These are phyloP conservation scores for Platycheirus albimanus DNA, from an alignment of 2,888 invertebrate species.

Conservation along the genomic window DNA sequence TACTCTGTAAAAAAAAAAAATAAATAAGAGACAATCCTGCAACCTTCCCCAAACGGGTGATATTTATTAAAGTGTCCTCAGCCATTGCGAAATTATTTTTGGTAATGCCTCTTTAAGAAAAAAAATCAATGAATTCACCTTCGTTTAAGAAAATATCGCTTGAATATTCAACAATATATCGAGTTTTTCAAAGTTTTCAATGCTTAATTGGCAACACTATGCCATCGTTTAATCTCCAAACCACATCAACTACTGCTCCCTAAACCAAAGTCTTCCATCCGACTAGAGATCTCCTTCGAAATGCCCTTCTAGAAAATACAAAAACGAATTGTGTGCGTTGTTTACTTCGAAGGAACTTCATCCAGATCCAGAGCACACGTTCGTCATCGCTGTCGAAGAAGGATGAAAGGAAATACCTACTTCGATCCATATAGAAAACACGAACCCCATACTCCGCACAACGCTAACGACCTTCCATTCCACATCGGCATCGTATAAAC, in stretches of 20 bases:
- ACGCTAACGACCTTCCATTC: neutral
- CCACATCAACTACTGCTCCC: slow-evolving; percentile 35
- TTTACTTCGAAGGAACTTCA: slow-evolving; percentile 61
- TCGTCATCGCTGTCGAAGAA: slow-evolving; percentile 33
- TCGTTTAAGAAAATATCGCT: too few relatives aligned
- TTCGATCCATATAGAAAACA: slow-evolving; percentile 45
- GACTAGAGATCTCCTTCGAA: slow-evolving; percentile 42
- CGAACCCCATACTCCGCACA: slow-evolving; percentile 7
- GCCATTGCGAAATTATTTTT: too few relatives aligned
- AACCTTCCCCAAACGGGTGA: too few relatives aligned
- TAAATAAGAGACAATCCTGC: too few relatives aligned
- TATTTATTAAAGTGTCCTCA: too few relatives aligned
- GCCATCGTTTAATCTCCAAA: slow-evolving; percentile 27
- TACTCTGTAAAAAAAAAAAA: too few relatives aligned
- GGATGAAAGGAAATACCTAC: slow-evolving; percentile 17
- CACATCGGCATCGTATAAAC: neutral
- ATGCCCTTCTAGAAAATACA: slow-evolving; percentile 8
- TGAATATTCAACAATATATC: too few relatives aligned
- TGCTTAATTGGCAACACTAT: slow-evolving; percentile 49
- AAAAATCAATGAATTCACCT: too few relatives aligned
- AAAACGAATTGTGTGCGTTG: slow-evolving; percentile 61
- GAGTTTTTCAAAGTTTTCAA: too few relatives aligned
- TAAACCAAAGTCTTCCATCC: slow-evolving; percentile 35
- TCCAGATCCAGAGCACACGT: slow-evolving; percentile 37
- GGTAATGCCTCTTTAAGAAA: too few relatives aligned